Conservation (phyloP, 2,113 vertebrate genomes). For the Etheostoma spectabile region DNA sequence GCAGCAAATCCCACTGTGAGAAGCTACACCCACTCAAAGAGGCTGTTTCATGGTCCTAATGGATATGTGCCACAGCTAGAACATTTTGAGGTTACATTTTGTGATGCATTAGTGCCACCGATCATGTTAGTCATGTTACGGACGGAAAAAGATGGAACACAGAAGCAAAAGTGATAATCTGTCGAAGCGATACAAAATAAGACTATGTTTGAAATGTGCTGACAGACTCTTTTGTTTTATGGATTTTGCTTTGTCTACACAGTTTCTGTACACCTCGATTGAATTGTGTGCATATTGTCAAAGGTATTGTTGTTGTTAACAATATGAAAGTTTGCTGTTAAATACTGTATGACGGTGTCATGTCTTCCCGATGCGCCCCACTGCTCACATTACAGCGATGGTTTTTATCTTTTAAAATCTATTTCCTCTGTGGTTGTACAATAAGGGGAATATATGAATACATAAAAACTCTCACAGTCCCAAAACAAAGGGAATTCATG, state of each 20-base stretch:
- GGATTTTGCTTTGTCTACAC: constrained; percentile 5
- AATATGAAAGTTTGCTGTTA: constrained; percentile 28
- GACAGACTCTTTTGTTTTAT: constrained; percentile 1
- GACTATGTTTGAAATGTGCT: constrained; percentile 24
- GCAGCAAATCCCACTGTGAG: constrained; percentile 3
- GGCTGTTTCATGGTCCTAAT: constrained; percentile 5
- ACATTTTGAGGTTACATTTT: constrained; percentile 19
- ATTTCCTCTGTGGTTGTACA: constrained; percentile 16
- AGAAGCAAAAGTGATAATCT: constrained; percentile 5
- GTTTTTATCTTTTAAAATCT: neutral
- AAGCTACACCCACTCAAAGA: constrained; percentile 21
- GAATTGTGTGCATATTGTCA: constrained; percentile 2
- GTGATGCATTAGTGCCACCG: constrained; percentile 35
- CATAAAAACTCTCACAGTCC: constrained; percentile 4
- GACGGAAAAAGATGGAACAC: constrained; percentile 4
- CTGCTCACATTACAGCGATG: constrained; percentile 10
- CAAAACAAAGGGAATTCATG: neutral
- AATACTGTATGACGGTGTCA: constrained; percentile 17
- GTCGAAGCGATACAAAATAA: constrained; percentile 18
- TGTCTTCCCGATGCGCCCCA: constrained; percentile 1
- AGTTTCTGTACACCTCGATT: constrained; percentile 3
- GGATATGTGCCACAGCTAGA: neutral
- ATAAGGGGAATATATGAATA: constrained; percentile 1
- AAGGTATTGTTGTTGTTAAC: constrained; percentile 26
- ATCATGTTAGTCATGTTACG: constrained; percentile 16